Percentiles rank a stretch among this genome's conserved stretches.
Conservation (phyloP, 2,797 vertebrate genomes). For the Falco concolor region DNA sequence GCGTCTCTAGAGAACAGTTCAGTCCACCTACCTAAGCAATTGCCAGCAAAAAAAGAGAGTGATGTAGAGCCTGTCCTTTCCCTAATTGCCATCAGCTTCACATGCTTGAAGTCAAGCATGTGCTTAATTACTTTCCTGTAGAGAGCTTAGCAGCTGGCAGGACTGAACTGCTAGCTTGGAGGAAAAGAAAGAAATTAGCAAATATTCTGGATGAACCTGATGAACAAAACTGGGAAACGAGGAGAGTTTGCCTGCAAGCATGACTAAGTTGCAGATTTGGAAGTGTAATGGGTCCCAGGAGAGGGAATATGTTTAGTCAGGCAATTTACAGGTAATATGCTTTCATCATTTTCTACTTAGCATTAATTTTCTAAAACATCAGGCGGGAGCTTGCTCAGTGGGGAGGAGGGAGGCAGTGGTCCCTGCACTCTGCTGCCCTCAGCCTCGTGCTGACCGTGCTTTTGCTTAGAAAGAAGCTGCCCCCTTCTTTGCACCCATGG, state of each 20-base stretch:
- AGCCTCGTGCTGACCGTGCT: not conserved
- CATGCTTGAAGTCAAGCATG: not conserved
- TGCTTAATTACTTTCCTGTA: not conserved
- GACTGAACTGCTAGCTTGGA: conserved; percentile 11
- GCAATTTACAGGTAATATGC: conserved; percentile 41
- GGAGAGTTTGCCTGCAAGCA: conserved; percentile 18
- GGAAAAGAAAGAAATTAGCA: not conserved
- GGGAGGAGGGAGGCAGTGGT: not conserved
- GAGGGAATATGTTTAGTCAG: conserved; percentile 40
- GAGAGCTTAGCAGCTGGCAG: not conserved
- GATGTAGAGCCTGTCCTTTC: not conserved
- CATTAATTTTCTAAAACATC: not conserved
- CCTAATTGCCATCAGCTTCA: not conserved
- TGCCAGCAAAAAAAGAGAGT: not conserved
- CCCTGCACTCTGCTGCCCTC: not conserved
- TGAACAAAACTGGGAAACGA: not conserved
- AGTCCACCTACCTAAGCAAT: not conserved
- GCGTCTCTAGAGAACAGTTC: not conserved
- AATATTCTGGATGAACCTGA: conserved; percentile 31
- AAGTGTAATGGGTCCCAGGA: not conserved
- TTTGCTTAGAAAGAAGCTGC: not conserved
- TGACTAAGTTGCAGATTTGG: not conserved
- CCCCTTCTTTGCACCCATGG: not conserved
- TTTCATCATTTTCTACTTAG: conserved; percentile 43
- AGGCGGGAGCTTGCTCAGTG: not conserved